Evolutionary conservation across 2,113 vertebrate genomes (phyloP).

Genomic region (Nothoprocta pentlandii): DNA sequence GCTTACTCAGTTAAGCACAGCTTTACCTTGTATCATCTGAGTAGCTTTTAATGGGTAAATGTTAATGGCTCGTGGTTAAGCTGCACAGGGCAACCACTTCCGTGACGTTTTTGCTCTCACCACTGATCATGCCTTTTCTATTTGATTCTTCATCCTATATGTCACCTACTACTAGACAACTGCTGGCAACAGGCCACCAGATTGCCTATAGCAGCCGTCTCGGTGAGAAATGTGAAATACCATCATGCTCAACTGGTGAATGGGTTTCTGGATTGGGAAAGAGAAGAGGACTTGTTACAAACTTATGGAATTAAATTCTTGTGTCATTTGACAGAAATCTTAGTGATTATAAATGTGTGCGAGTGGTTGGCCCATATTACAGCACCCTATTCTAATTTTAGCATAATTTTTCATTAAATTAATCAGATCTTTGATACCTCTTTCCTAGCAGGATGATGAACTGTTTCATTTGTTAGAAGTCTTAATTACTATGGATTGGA

Average conservation of each 20-base stretch:
- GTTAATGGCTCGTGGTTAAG: not conserved
- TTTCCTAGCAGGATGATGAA: not conserved
- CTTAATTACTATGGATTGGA: not conserved
- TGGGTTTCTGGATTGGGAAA: not conserved
- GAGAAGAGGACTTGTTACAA: not conserved
- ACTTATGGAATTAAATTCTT: slow-evolving; percentile 23
- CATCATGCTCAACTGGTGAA: fast-evolving
- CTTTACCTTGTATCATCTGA: not conserved
- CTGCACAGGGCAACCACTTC: not conserved
- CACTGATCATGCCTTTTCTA: not conserved
- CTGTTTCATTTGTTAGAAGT: not conserved
- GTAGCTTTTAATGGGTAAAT: not conserved
- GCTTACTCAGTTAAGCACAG: not conserved
- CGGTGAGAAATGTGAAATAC: not conserved
- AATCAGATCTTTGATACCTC: not conserved
- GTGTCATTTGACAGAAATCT: slow-evolving; percentile 1
- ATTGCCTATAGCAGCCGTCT: not conserved
- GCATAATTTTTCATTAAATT: not conserved
- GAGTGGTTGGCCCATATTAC: slow-evolving; percentile 14
- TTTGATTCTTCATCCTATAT: not conserved
- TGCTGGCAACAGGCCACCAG: not conserved
- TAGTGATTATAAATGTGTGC: slow-evolving; percentile 6
- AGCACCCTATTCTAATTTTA: slow-evolving; percentile 44
- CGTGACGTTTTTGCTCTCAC: not conserved
- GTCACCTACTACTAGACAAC: not conserved